Base-by-base conservation (phyloP, 2,888 invertebrate genomes). In the Lasioglossum vierecki region DNA sequence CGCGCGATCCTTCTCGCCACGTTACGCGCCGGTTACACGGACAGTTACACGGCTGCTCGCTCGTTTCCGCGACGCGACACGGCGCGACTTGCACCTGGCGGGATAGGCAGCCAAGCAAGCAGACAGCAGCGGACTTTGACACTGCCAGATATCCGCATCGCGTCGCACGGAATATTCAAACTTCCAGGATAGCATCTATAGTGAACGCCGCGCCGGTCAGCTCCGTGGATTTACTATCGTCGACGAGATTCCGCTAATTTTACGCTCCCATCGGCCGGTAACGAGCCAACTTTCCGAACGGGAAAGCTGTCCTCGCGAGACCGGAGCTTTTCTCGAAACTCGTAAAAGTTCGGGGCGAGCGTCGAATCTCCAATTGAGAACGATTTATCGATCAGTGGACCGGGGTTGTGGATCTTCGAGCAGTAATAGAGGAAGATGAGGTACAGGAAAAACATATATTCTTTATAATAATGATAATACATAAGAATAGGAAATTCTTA, bases 181-280 rank as follows among this genome's bases (percentile, higher is more conserved):
- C 63, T 63, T 63, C 18, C 63, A 30, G n/a, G 4, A 53, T 53
- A 57, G n/a, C n/a, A n/a, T 57, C n/a, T 57, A n/a, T n/a, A 57
- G 57, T 3, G n/a, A 2, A 22, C 18, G 46, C 4, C 57, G 60
- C 1, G 15, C 63, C 35, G 90, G 91, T 91, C 90, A 80, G 78
- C 88, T 88, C 83, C 87, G 88, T 85, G 85, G 91, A 90, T 90
- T 90, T 90, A 91, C 90, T 75, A 80, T 79, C 86, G 76, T 78
- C 68, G 87, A 86, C 86, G 86, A 88, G 86, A 89, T 90, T 91
- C 87, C 89, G 87, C 88, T 88, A 86, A 86, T 85, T 83, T 81
- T 82, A 85, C 86, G 85, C 76, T 82, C 79, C 71, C 85, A 84
- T 68, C 70, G 86, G 46, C 83, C 86, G 82, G 83, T 73, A 88